Base-by-base conservation (phyloP, 2,888 invertebrate genomes). In the Nomada goodeniana region DNA sequence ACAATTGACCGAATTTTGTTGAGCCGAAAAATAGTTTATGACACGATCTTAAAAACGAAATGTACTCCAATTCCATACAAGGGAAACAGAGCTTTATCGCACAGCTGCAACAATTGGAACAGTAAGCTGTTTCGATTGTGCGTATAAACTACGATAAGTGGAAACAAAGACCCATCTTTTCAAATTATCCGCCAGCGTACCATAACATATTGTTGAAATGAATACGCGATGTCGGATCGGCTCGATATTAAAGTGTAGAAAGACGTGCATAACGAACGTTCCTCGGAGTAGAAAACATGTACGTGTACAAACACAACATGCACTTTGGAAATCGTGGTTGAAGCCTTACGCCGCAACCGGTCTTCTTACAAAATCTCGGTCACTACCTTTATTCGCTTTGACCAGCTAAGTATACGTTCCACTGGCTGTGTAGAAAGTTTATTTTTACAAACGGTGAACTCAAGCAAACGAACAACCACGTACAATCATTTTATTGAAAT, bases 311-410 rank as follows among this genome's bases (percentile, higher is more conserved):
- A 7, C 1, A 36, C 36, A 36, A 36, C 36, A 36, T 36, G 36
- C 36, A 36, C 36, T 60, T 67, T 63, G 65, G 68, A 77, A 69
- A 76, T 20, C 55, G 57, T 29, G 50, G 36, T 23, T 18, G 52
- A 64, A 59, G 52, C 26, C 60, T 74, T 57, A 64, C 80, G 75
- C 50, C 42, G 63, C 65, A 87, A 88, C 82, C 73, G 73, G 73
- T 65, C 76, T 83, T 86, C 81, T 88, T 86, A 78, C 83, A 86
- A 89, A 89, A 91, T 89, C 83, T 78, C 80, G 83, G 78, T 84
- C 84, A 65, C 36, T 85, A 85, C 80, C 84, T 78, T 65, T 64
- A n/a, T 65, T 74, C 50, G 23, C 29, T 26, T 26, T n/a, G 26
- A 47, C 63, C n/a, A 53, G 63, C 65, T 50, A 36, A 36, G 36